A percentile compares a stretch with the other conserved stretches of the same genome.
phyloP scores from a whole-genome alignment of 2,113 vertebrate species.

The Pionites leucogaster region DNA sequence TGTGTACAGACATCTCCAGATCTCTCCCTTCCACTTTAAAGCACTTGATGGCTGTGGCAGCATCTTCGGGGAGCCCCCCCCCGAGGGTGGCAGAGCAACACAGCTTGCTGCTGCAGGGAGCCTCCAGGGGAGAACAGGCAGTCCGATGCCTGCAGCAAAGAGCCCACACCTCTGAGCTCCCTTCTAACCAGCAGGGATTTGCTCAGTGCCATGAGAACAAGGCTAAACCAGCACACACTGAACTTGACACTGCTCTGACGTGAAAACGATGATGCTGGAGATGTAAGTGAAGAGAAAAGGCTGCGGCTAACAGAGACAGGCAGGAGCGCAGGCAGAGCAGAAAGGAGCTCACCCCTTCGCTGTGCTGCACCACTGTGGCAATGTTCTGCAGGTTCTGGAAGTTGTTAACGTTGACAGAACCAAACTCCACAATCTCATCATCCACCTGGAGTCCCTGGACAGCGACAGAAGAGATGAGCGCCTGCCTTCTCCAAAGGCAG shows the following conservation, averaged over 20 bases:
- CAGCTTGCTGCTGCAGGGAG: background rate
- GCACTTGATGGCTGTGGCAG: background rate
- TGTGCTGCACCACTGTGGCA: slow-evolving; percentile 90
- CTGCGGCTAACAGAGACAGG: background rate
- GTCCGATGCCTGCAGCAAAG: background rate
- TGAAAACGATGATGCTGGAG: background rate
- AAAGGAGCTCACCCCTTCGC: slow-evolving; percentile 86
- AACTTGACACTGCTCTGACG: background rate
- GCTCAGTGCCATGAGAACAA: background rate
- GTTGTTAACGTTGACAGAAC: slow-evolving; percentile 88
- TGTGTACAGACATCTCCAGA: background rate
- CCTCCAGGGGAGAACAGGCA: background rate
- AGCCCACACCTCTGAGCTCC: background rate
- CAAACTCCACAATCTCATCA: slow-evolving; percentile 91
- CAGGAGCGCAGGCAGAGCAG: background rate
- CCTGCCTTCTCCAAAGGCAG: background rate
- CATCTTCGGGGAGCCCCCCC: background rate
- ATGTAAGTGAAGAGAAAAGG: background rate
- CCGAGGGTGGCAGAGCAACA: fast-evolving
- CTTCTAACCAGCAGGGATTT: background rate
- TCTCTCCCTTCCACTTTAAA: background rate
- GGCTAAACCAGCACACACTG: background rate
- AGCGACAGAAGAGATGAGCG: background rate
- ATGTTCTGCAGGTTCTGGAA: slow-evolving; percentile 93
- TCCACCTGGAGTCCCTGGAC: slow-evolving; percentile 86